phyloP scores from a whole-genome alignment of 1,140 invertebrate species.

The Eurosta solidaginis region DNA sequence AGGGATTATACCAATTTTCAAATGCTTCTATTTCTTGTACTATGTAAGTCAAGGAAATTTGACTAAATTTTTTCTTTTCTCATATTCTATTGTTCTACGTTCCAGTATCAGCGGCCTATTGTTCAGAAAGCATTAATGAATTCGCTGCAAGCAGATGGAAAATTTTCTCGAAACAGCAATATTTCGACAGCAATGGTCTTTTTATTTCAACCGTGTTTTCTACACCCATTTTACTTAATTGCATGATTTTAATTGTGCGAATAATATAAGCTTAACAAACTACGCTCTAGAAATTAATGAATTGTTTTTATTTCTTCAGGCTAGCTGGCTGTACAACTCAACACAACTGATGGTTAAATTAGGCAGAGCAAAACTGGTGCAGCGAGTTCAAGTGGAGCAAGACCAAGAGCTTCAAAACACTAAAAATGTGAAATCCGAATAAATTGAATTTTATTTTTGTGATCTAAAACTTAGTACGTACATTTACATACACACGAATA shows the following conservation, averaged over 20 bases:
- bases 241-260: conserved; percentile 92
- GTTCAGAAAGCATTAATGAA: conserved; percentile 87
- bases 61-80: neutral
- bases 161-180: conserved; percentile 85
- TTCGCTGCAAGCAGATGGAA: conserved; percentile 83
- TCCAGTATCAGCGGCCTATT: conserved; percentile 82
- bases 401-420: neutral
- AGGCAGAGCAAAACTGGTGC: conserved; percentile 76
- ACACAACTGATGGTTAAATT: conserved; percentile 82
- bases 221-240: conserved; percentile 86
- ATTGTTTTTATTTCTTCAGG: conserved; percentile 66
- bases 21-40: conserved; percentile 77
- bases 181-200: conserved; percentile 89
- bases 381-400: conserved; percentile 56
- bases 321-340: conserved; percentile 83
- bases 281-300: neutral
- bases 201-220: conserved; percentile 93
- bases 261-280: conserved; percentile 33
- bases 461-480: too few species aligned
- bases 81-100: conserved; percentile 54
- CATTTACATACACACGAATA: too few species aligned
- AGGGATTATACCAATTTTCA: conserved; percentile 86
- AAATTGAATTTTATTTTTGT: too few species aligned
- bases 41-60: conserved; percentile 74
- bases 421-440: neutral